phyloP scores from a whole-genome alignment of 1,140 invertebrate genomes.

The Drosophila kohkoa region DNA sequence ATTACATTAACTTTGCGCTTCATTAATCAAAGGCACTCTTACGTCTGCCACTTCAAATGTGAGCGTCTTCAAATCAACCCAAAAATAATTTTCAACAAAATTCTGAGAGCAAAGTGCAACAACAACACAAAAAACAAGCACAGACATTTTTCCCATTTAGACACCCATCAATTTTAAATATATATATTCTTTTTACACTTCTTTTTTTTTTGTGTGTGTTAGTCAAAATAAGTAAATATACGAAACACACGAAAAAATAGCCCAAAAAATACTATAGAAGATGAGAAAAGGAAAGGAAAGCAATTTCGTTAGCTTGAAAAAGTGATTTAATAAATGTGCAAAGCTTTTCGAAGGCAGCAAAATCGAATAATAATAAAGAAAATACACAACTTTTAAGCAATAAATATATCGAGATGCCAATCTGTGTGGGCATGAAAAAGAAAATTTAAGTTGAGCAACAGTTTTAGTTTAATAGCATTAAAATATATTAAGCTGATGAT shows the following conservation, averaged over 20 bases:
- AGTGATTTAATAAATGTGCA: slow-evolving; percentile 32
- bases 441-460: not conserved
- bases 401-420: not conserved
- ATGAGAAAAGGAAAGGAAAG: not conserved
- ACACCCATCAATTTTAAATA: slow-evolving; percentile 48
- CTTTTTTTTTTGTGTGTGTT: slow-evolving; percentile 8
- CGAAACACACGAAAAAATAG: slow-evolving; percentile 23
- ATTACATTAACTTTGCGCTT: slow-evolving; percentile 72
- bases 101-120: slow-evolving; percentile 38
- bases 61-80: slow-evolving; percentile 36
- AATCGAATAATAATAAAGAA: slow-evolving; percentile 9
- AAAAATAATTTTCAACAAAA: slow-evolving; percentile 46
- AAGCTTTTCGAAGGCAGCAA: not conserved
- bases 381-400: slow-evolving; percentile 9
- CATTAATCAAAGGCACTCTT: slow-evolving; percentile 73
- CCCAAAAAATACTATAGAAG: slow-evolving; percentile 5
- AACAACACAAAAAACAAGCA: slow-evolving; percentile 4
- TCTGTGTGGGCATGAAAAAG: not conserved
- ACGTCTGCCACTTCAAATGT: slow-evolving; percentile 34
- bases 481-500: not conserved
- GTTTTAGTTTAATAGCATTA: not conserved
- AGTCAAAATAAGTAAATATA: slow-evolving; percentile 53
- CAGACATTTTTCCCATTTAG: slow-evolving; percentile 38
- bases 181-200: slow-evolving; percentile 27
- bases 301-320: slow-evolving; percentile 14